Evolutionary conservation across 2,113 vertebrate species (phyloP), one percentile per base, ranked within the genome.

Genomic region (Lepus timidus): DNA sequence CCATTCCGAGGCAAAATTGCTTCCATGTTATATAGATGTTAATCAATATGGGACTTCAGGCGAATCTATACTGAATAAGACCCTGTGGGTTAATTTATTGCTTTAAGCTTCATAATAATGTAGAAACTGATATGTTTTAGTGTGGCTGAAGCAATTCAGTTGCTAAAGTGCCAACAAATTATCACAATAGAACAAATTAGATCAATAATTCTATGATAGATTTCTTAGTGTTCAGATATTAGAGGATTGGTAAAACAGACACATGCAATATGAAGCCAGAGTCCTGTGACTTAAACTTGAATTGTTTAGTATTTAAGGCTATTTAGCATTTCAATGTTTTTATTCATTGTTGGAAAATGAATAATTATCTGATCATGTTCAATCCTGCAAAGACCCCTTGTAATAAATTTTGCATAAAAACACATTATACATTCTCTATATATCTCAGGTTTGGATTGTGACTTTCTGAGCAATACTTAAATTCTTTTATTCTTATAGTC

Each of bases 21-120:
- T 74, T 44, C 78, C 55, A 31, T 91, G 52, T 58, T 79, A 33
- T 70, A 62, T 16, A 78, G 29, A 33, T 85, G n/a, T 78, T 90
- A 85, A 85, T 71, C 12, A 55, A 51, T 78, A 67, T 58, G 52
- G 22, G 9, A 20, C 61, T 75, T 78, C 31, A 82, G 64, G 58
- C 22, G 81, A 67, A 22, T 88, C 27, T 58, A 44, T 29, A 65
- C 44, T 91, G 85, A 84, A 80, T 87, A 58, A n/a, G 39, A 51
- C 4, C 74, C 22, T 81, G 52, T 64, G n/a, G 49, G n/a, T n/a
- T 78, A 82, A 85, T 85, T 92, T 1, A 64, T 86, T 8, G 12
- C 36, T 44, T 91, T 97, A 49, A 61, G 27, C 27, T 85, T 82
- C 33, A 84, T 55, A 88, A 87, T 62, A 12, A 70, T 78, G 65